Conservation (phyloP, 2,113 vertebrate genomes). For the Coryphaenoides rupestris region DNA sequence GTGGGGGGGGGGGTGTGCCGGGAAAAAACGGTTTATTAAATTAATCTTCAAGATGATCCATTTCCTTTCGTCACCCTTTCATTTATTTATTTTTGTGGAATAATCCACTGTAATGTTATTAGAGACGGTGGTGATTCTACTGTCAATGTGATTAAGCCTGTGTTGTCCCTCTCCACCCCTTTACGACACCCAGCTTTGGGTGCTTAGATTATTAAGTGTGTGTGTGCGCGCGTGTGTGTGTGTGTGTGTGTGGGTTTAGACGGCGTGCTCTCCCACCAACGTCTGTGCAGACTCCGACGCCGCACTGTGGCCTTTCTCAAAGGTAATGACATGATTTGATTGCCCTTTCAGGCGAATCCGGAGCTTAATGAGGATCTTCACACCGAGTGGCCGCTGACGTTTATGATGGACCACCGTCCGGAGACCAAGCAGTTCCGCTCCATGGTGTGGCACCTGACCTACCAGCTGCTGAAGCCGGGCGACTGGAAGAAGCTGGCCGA, state of each 20-base stretch:
- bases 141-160: conserved; percentile 37
- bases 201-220: conserved; percentile 44
- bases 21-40: conserved; percentile 39
- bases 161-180: conserved; percentile 6
- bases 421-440: conserved; percentile 76
- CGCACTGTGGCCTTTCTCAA: conserved; percentile 58
- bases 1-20: no score
- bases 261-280: conserved; percentile 32
- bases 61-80: conserved; percentile 19
- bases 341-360: conserved; percentile 70
- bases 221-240: conserved; percentile 4
- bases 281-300: conserved; percentile 26
- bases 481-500: conserved; percentile 84
- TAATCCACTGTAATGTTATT: conserved; percentile 36
- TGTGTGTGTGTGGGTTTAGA: not conserved
- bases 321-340: conserved; percentile 61
- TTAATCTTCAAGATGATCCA: conserved; percentile 37
- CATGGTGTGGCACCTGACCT: conserved; percentile 82
- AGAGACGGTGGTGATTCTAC: conserved; percentile 25
- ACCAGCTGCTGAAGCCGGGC: conserved; percentile 72
- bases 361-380: conserved; percentile 50
- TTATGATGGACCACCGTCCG: conserved; percentile 85
- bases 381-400: conserved; percentile 70
- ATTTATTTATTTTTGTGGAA: no score
- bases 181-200: conserved; percentile 31